Base-by-base conservation (phyloP, 2,113 vertebrate species). In the Nipponia nippon region DNA sequence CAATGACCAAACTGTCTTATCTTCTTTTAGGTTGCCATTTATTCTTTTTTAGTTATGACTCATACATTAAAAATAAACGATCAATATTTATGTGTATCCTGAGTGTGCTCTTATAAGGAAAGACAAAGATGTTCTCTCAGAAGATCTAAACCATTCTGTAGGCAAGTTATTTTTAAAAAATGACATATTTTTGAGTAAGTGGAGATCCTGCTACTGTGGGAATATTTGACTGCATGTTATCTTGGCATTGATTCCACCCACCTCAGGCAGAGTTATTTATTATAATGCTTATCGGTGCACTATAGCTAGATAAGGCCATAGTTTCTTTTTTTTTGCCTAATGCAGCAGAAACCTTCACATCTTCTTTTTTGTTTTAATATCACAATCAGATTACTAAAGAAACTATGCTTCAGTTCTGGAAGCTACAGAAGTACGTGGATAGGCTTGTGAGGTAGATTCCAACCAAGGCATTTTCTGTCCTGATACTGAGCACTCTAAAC, bases 1-100 rank as follows among this genome's bases (percentile, higher is more conserved):
- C 56, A 94, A 67, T 72, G 56, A 72, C 61, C 17, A 84, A 83
- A 79, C 12, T 49, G 17, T 67, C 44, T 81, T 70, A 56, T 58
- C 47, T 90, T 84, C 32, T 53, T 84, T 84, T 87, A 89, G 70
- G 36, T 53, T 94, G 66, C 46, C 46, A 89, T 87, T 89, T 91
- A 84, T 67, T 85, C 49, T 83, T 89, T 92, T 93, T 72, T 61
- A 85, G 66, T 61, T 91, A 77, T 94, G 95, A 94, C 84, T 95
- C 93, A 97, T 87, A 65, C 17, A 87, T 85, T 93, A 79, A 95
- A 97, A 96, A 93, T 87, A 95, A 66, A 62, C 11, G 0, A 91
- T 94, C 94, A 95, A 93, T 97, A 93, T 97, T 96, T 95, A 85
- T 73, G 32, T 89, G 44, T 83, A 94, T 84, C 42, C 70, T 93